Percentiles rank a stretch among this genome's conserved stretches.
These are phyloP conservation scores for Frankliniella intonsa DNA, from an alignment of 2,888 invertebrate genomes.

Conservation along the genomic window DNA sequence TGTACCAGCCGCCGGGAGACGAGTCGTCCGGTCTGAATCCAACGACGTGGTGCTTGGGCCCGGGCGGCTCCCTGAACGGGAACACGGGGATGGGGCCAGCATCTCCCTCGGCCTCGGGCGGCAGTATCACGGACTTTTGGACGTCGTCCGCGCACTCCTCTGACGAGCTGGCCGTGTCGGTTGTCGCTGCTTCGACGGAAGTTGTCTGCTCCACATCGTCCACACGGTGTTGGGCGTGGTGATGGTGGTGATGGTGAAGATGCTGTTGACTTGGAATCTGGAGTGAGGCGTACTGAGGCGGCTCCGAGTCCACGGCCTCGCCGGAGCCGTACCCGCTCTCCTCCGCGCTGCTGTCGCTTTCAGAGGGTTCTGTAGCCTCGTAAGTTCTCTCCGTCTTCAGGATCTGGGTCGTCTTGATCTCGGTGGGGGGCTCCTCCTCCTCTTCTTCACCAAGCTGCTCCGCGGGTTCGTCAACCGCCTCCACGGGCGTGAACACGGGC, in stretches of 20 bases:
- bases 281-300: neutral
- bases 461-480: neutral
- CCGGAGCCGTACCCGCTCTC: neutral
- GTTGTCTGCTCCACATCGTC: neutral
- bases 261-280: neutral
- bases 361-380: neutral
- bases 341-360: neutral
- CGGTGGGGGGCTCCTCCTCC: neutral
- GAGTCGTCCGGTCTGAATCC: neutral
- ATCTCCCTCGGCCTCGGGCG: neutral
- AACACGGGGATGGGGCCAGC: neutral
- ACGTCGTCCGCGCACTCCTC: neutral
- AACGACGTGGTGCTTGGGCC: neutral
- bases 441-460: neutral
- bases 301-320: neutral
- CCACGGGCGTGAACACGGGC: no score
- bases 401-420: neutral
- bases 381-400: conserved; percentile 2
- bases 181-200: neutral
- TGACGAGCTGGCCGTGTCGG: neutral
- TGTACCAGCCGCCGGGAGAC: neutral
- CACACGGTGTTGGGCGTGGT: neutral
- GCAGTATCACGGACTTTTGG: neutral
- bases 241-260: neutral
- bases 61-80: neutral